phyloP scores from a whole-genome alignment of 2,888 invertebrate species.

The Cephonodes hylas region DNA sequence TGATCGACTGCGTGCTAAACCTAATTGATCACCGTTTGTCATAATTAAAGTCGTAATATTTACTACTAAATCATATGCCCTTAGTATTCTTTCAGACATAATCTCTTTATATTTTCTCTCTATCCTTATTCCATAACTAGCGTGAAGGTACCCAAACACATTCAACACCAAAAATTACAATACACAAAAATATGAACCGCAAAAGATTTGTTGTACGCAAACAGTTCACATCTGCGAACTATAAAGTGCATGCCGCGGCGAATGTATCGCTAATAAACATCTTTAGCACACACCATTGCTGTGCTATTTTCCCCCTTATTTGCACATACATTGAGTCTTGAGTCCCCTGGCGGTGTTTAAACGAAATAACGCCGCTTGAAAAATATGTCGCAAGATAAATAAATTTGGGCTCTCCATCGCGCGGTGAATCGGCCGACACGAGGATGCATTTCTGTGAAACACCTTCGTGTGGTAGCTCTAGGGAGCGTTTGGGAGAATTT shows the following conservation, averaged over 20 bases:
- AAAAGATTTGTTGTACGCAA: conserved; percentile 49
- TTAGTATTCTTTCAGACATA: no score
- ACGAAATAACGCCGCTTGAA: conserved; percentile 47
- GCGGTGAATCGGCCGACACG: conserved; percentile 48
- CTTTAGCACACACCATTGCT: conserved; percentile 14
- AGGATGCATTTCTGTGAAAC: conserved; percentile 23
- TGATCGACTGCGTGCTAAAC: no score
- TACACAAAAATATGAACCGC: conserved; percentile 53
- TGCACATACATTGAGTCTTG: conserved; percentile 25
- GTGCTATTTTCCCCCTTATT: conserved; percentile 31
- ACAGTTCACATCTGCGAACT: conserved; percentile 32
- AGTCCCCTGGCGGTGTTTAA: conserved; percentile 25
- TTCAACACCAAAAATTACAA: conserved; percentile 27
- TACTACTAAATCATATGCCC: no score
- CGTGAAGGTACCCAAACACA: conserved; percentile 11
- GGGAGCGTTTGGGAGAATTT: conserved; percentile 5
- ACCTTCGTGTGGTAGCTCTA: background rate
- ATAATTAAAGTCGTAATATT: background rate
- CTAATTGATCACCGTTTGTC: no score
- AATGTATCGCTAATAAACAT: conserved; percentile 67
- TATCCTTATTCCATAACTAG: background rate
- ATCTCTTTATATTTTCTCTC: background rate
- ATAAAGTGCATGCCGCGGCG: conserved; percentile 53
- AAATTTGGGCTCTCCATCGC: conserved; percentile 51
- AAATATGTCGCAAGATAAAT: conserved; percentile 47